Evolutionary conservation across 2,797 vertebrate genomes (phyloP).

Genomic region (Clarias pachynema): DNA sequence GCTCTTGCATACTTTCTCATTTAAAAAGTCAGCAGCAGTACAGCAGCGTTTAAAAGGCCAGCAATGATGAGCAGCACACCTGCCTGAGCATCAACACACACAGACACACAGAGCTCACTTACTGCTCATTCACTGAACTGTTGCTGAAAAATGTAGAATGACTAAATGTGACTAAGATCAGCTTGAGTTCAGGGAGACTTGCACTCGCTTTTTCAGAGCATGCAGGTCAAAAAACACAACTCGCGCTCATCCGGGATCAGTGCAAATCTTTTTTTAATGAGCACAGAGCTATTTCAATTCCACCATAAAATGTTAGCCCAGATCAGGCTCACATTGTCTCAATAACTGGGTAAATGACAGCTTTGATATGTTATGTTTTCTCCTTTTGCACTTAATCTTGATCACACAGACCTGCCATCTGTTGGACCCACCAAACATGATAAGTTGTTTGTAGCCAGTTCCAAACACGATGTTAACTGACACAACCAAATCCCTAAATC

Average conservation of each 20-base stretch:
- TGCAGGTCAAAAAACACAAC: constrained; percentile 45
- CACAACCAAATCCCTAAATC: neutral
- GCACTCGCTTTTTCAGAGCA: constrained; percentile 15
- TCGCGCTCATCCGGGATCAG: constrained; percentile 23
- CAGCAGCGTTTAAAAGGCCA: neutral
- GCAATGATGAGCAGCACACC: constrained; percentile 2
- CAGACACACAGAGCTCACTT: neutral
- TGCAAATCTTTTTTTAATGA: neutral
- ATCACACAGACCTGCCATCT: constrained; percentile 16
- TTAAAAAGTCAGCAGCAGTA: constrained; percentile 8
- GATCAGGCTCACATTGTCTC: neutral
- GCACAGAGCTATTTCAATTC: neutral
- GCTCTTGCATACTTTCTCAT: neutral
- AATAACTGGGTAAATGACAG: neutral
- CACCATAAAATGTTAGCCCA: neutral
- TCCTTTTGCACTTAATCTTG: neutral
- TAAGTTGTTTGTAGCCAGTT: neutral
- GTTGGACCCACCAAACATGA: neutral
- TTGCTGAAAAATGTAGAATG: constrained; percentile 20
- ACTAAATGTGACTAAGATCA: constrained; percentile 39
- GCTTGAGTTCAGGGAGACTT: constrained; percentile 6
- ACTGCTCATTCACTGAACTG: constrained; percentile 44
- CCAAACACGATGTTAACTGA: neutral
- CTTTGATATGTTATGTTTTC: neutral
- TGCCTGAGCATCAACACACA: neutral